Base-by-base conservation (phyloP, 2,888 invertebrate species). In the Noctua comes region DNA sequence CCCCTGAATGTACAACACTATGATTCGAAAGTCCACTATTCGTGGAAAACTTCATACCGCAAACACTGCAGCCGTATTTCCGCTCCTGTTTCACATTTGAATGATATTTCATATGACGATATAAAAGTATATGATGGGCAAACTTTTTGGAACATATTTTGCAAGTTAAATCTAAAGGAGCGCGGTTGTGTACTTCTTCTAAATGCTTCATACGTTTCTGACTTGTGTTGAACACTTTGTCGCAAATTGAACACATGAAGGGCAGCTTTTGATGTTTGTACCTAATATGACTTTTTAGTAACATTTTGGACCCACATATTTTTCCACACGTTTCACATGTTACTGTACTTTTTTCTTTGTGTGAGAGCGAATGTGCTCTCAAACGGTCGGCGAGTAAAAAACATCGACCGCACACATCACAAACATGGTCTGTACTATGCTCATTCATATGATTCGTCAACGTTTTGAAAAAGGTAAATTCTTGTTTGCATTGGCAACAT, bases 341-440 rank as follows among this genome's bases (percentile, higher is more conserved):
- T 0, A 80, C 84, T 1, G 73, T 16, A 57, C 80, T 76, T 2
- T 59, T 77, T 11, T 66, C 81, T 16, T 65, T 76, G n/a, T 90
- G 90, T 1, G 72, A 71, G 31, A 68, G 66, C 2, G 74, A 73
- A 13, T 90, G 90, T 0, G 89, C 86, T 68, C 86, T 73, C n/a
- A 90, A 75, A 8, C 90, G 78, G 21, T 86, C 85, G 0, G 88
- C 80, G 0, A 90, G 68, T 48, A 96, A 88, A 68, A 96, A 96
- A 3, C 94, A 93, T 77, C 95, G 94, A 0, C 95, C 95, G 79
- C 97, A 97, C 7, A 95, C 92, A 70, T 94, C 92, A 79, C 97
- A 97, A 2, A 95, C 93, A 68, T 94, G 94, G 18, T 94, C 93
- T 1, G 91, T 92, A 48, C 94, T 95, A 66, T 97, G 96, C 24